Evolutionary conservation across 2,888 invertebrate species (phyloP), one percentile per base, ranked within the genome.

Genomic region (Abrostola tripartita): DNA sequence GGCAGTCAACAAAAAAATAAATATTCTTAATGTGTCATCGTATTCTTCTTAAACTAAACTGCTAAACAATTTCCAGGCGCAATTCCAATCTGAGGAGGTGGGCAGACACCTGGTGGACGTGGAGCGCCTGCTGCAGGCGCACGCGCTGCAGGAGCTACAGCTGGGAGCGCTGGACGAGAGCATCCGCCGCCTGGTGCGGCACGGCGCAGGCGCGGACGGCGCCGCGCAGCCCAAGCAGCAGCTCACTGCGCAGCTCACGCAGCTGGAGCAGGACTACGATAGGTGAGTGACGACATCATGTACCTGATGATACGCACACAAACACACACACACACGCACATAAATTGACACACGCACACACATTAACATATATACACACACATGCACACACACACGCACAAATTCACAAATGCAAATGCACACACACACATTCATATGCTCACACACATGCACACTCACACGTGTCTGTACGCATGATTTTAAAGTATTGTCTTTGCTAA

Each of bases 31-130:
- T 24, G 24, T 24, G 4, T 24, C 24, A 24, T 24, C 4, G 24
- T 14, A 11, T 51, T 37, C n/a, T 2, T 35, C n/a, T 9, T 6
- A 1, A 52, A 24, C 12, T 50, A 14, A 37, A n/a, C 8, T 6
- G 4, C n/a, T 12, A 10, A 38, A 42, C 7, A 37, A 24, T 40
- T 55, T 40, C 9, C 86, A 96, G 96, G 89, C 95, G 0, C 96
- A 96, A 77, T 96, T 97, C 89, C 96, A 96, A 68, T 98, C 98
- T 0, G 97, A 96, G 58, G 99, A 99, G 86, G 97, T 98, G 5
- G 99, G 99, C 0, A 97, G 98, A 0, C 99, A 99, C 94, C 94
- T 99, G 56, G 95, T 98, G 68, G 99, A 98, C 42, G 99, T 99
- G 8, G 99, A 99, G 89, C 99, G 99, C 74, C 94, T 99, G 49